Evolutionary conservation across 2,888 invertebrate genomes (phyloP), one percentile per base, ranked within the genome.

Genomic region (Eilema sororculum): DNA sequence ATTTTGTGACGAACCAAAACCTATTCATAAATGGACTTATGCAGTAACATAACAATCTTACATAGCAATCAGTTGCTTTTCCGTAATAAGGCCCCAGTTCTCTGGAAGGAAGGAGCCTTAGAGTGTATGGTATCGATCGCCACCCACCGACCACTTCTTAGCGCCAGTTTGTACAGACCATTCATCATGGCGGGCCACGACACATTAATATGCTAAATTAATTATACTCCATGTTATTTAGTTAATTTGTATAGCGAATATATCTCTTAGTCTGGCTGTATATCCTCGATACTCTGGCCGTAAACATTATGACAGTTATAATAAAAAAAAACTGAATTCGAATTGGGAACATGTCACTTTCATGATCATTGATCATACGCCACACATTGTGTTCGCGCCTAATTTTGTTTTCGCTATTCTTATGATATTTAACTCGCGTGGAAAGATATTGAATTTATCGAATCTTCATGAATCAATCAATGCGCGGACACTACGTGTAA

Each of bases 111-210:
- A 74, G 78, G 73, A 85, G 85, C 86, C 91, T 91, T 90, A 90
- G 90, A 91, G 93, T 89, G 90, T 91, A 88, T 87, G 85, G 79
- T 91, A 94, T 93, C 91, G 93, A 94, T 90, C 92, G 86, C 84
- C 86, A 80, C 90, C 91, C 90, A 83, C 86, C 82, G 71, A 62
- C 72, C 79, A 79, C 89, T 91, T 94, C 95, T 95, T 95, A 93
- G 91, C 90, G 89, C 90, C 92, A 93, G 91, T 93, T 94, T 87
- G 75, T 76, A 71, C 69, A 70, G 87, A 62, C 89, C 91, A 93
- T 93, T 92, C 93, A 93, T 94, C 93, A 94, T 91, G 91, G 89
- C 87, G 84, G 89, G 87, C 87, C 86, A 84, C 85, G 86, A 85
- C 72, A 73, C 69, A 33, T 62, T 20, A 69, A 52, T n/a, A 59